Evolutionary conservation across 53 echinoderm and acorn worm species (phyloP), one percentile per base, ranked within the genome.

Genomic region (Astropecten irregularis): DNA sequence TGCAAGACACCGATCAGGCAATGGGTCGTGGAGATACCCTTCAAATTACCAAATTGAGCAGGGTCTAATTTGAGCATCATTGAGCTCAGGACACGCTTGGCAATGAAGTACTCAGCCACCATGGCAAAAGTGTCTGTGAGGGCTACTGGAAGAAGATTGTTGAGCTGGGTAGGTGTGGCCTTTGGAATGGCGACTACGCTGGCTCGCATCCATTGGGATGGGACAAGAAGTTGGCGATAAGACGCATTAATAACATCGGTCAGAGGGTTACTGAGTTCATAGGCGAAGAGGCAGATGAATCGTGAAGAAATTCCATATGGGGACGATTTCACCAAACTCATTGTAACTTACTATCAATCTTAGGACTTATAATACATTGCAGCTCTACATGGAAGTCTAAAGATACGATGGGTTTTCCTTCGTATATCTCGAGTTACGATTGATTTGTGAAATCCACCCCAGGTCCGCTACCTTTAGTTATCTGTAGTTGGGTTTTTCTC

Each of bases 91-190:
- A 42, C 3, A n/a, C 62, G 7, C 15, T 42, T 46, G 6, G 73
- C 64, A 1, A 85, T 38, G n/a, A 85, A 85, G 29, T 74, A 61
- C 47, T 85, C 85, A 32, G 64, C 49, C 6, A 85, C 6, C 65
- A 73, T 74, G n/a, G 85, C 49, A n/a, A 85, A 85, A 62, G 62
- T 63, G 61, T 74, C 74, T 33, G 85, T 74, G 14, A 74, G 64
- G 34, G 85, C 73, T 3, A 85, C 34, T 16, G 85, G 85, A 59
- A 73, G 44, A 32, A 85, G 35, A 31, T 74, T 46, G 38, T 37
- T 25, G 16, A 72, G 14, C 35, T 36, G 27, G 18, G 65, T 26
- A 21, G 63, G 85, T 3, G 39, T 21, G 35, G 73, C 42, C 37
- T 73, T 23, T n/a, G 85, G 42, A 5, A 81, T 25, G 10, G 68